Conservation (phyloP, 2,113 vertebrate genomes). For the Suncus etruscus region DNA sequence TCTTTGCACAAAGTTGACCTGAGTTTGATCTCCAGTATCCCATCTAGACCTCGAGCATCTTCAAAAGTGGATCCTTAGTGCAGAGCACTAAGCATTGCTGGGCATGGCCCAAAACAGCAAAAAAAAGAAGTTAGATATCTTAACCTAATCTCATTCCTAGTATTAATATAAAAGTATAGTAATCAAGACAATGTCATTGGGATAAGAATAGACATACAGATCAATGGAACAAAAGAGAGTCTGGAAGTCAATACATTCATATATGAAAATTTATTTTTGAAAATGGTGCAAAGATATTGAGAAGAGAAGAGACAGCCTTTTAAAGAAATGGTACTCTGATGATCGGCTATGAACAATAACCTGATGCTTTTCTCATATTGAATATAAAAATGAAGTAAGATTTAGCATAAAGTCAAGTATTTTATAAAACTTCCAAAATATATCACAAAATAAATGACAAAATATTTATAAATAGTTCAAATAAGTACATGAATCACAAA, state of each 20-base stretch:
- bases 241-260: neutral
- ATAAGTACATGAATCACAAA: neutral
- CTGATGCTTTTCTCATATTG: neutral
- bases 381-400: conserved; percentile 2
- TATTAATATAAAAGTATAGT: neutral
- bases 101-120: too few species aligned
- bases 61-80: too few species aligned
- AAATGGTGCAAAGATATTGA: neutral
- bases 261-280: neutral
- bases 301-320: neutral
- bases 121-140: neutral
- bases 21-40: too few species aligned
- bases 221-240: too few species aligned
- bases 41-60: too few species aligned
- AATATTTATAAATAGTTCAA: neutral
- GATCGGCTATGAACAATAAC: neutral
- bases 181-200: neutral
- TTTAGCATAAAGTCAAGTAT: neutral
- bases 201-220: too few species aligned
- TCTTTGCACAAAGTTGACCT: too few species aligned
- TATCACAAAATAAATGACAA: neutral
- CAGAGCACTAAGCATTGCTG: too few species aligned
- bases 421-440: neutral
- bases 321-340: neutral
- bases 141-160: neutral